Evolutionary conservation across 2,888 invertebrate species (phyloP).

Genomic region (Crioceris asparagi): DNA sequence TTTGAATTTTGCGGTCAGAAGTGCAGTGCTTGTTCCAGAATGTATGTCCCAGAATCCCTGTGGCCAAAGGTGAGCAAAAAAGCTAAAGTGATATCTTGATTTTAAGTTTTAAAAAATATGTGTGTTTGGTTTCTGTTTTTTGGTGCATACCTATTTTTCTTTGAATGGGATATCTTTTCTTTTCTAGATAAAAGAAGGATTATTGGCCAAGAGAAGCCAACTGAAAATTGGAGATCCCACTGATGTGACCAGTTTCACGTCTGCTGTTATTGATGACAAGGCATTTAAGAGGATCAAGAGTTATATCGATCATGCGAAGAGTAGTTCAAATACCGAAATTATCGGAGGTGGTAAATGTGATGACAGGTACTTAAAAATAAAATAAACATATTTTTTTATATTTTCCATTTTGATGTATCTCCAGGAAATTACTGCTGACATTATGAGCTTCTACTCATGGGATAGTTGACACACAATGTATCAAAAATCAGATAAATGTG

Average conservation of each 20-base stretch:
- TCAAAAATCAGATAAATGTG: too few relatives aligned
- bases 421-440: too few relatives aligned
- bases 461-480: too few relatives aligned
- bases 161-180: slow-evolving; percentile 7
- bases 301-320: slow-evolving; percentile 83
- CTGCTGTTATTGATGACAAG: slow-evolving; percentile 94
- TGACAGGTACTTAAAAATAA: too few relatives aligned
- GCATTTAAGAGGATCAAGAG: slow-evolving; percentile 82
- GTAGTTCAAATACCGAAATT: slow-evolving; percentile 59
- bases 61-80: slow-evolving; percentile 50
- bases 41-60: slow-evolving; percentile 87
- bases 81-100: too few relatives aligned
- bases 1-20: slow-evolving; percentile 98
- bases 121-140: too few relatives aligned
- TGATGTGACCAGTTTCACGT: slow-evolving; percentile 72
- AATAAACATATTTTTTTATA: too few relatives aligned
- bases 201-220: slow-evolving; percentile 56
- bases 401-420: too few relatives aligned
- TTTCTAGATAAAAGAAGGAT: slow-evolving; percentile 54
- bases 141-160: too few relatives aligned
- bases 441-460: too few relatives aligned
- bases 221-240: slow-evolving; percentile 81
- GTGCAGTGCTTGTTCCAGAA: slow-evolving; percentile 96
- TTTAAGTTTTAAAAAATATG: too few relatives aligned
- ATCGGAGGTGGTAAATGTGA: slow-evolving; percentile 84